These are phyloP conservation scores for Ophiodon elongatus DNA, from an alignment of 2,113 vertebrate genomes.

Conservation along the genomic window DNA sequence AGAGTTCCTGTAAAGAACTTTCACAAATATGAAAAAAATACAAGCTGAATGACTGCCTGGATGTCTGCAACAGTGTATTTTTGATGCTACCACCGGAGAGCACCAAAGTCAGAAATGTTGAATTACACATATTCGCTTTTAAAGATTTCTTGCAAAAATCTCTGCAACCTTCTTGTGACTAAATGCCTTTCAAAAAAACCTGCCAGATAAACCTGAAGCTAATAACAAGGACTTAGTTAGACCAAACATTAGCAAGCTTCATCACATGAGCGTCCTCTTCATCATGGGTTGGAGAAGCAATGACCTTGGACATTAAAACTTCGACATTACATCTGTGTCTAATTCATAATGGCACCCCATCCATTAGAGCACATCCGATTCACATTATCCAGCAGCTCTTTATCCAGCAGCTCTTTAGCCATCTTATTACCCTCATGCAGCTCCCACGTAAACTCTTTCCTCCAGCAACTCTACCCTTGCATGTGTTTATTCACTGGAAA, in stretches of 20 bases:
- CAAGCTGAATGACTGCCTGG: background rate
- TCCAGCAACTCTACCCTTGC: constrained; percentile 21
- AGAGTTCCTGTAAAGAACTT: background rate
- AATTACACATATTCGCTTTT: background rate
- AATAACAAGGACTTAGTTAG: background rate
- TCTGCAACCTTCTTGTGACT: background rate
- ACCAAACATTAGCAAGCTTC: background rate
- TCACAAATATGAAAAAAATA: background rate
- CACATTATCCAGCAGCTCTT: constrained; percentile 42
- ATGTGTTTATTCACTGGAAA: constrained; percentile 19
- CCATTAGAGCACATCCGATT: constrained; percentile 39
- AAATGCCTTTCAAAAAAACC: constrained; percentile 4
- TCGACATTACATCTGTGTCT: constrained; percentile 28
- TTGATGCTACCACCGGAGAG: background rate
- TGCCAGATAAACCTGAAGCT: background rate
- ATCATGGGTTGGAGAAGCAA: constrained; percentile 6
- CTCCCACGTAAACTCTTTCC: constrained; percentile 26
- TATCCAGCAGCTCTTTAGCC: constrained; percentile 14
- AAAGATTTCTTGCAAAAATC: background rate
- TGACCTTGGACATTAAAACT: constrained; percentile 25
- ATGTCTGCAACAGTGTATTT: background rate
- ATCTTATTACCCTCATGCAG: constrained; percentile 28
- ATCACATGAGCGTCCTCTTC: background rate
- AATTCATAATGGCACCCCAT: constrained; percentile 45
- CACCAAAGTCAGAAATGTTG: background rate